Evolutionary conservation across 2,113 vertebrate genomes (phyloP), one percentile per base, ranked within the genome.

Genomic region (Erythrocercus mccallii): DNA sequence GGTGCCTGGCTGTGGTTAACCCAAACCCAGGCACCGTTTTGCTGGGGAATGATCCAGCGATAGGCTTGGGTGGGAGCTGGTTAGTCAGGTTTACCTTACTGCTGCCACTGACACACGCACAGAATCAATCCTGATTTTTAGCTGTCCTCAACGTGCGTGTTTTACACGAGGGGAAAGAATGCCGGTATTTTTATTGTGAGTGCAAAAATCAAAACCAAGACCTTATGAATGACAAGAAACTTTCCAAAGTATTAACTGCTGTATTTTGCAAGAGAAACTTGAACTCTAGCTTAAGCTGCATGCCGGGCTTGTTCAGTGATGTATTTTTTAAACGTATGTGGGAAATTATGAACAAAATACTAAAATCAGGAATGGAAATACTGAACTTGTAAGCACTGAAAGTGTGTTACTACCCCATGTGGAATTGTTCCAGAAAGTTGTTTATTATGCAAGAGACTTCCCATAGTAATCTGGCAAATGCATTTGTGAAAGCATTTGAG

Each of bases 381-480:
- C 88, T 84, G 58, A 95, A 71, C 79, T 94, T 71, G 68, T 48
- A 83, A 70, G 90, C 72, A 37, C 64, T 95, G 56, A 45, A 88
- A 96, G 85, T 42, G 54, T 69, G 42, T 73, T 83, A 68, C 90
- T 95, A 24, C 81, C 91, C 74, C 78, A 25, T 60, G 83, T 93
- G 92, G 92, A 95, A 93, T 95, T 95, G 93, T 96, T 96, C 95
- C 83, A 92, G 92, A 91, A 94, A 92, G 87, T 65, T 97, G 89
- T 70, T 97, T 92, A 93, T 95, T 92, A 95, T 93, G 85, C 74
- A 81, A 33, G 92, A 95, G 92, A 53, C 73, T 94, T 93, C 57
- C 95, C 60, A 11, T 6, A 72, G 22, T 57, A n/a, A 84, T n/a
- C n/a, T 53, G 82, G 76, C 54, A 92, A 69, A 79, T 31, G 73